Evolutionary conservation across 1,140 invertebrate species (phyloP), one percentile per base, ranked within the genome.

Genomic region (Dysdera silvatica): DNA sequence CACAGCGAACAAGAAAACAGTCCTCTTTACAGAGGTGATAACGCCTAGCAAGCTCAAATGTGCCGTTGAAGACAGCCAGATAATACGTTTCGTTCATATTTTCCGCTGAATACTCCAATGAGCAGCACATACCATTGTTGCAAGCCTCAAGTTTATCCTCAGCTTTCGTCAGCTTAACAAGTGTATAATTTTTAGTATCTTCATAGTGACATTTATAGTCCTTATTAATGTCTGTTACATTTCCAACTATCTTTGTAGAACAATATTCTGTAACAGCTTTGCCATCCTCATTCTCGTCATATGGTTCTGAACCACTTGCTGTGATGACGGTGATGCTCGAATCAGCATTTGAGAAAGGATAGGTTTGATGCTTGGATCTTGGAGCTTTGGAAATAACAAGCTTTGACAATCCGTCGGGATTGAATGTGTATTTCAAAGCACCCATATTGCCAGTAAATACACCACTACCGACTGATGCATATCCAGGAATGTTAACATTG

Each of bases 401-500:
- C 20, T 47, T 66, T 1, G 55, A 49, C 14, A 28, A 32, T 16
- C 56, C 57, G 28, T 65, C 57, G 3, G 56, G 55, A 23, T 61
- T 45, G 54, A 33, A 55, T 12, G 56, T 66, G 23, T 65, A 61
- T 8, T 16, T 14, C 41, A 60, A 26, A 24, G 66, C 24, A 4
- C 35, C 52, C 3, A 45, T 16, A 6, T 18, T 2, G 4, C 51
- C 66, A 12, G 35, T 47, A 33, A 65, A 70, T 37, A 70, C 68
- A 3, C 69, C 68, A 51, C 68, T 69, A 14, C 68, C 68, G 16
- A 52, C 20, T 8, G 67, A 41, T 3, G 26, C 41, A 8, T 47
- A 16, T 1, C 35, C 35, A 0, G 80, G 79, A 4, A 66, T 35
- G 45, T 83, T 80, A 52, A 81, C 79, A 28, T 82, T 80, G 0